These are phyloP conservation scores for Metopia argyrocephala DNA, from an alignment of 2,888 invertebrate species.

Conservation along the genomic window DNA sequence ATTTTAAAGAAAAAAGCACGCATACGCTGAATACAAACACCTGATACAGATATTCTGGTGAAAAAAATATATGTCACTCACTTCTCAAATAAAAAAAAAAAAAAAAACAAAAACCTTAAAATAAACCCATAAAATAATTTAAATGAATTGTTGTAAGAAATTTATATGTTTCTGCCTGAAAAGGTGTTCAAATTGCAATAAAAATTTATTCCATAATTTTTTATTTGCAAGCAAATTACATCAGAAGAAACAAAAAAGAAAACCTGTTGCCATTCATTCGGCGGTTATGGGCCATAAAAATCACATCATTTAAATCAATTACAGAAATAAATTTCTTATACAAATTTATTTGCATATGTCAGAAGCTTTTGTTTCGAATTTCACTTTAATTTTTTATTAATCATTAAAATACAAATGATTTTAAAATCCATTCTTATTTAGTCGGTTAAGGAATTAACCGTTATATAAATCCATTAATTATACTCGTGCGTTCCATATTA, in stretches of 20 bases:
- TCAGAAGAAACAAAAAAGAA: not conserved
- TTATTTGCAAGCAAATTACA: slow-evolving; percentile 5
- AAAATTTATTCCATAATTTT: slow-evolving; percentile 34
- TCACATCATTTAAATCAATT: slow-evolving; percentile 34
- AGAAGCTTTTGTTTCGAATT: slow-evolving; percentile 11
- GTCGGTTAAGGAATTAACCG: slow-evolving; percentile 13
- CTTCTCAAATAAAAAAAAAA: not conserved
- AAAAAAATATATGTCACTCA: slow-evolving; percentile 10
- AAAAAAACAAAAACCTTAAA: not conserved
- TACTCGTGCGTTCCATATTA: not conserved
- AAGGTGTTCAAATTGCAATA: slow-evolving; percentile 28
- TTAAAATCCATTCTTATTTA: not conserved
- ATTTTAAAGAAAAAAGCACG: not conserved
- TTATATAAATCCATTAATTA: slow-evolving; percentile 21
- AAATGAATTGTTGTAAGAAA: not conserved
- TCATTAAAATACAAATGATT: slow-evolving; percentile 9
- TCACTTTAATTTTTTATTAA: slow-evolving; percentile 16
- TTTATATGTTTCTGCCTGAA: slow-evolving; percentile 8
- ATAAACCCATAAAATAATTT: not conserved
- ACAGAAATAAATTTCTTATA: slow-evolving; percentile 33
- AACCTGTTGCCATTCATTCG: slow-evolving; percentile 13
- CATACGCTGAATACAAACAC: not conserved
- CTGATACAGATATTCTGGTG: not conserved
- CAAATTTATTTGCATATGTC: not conserved
- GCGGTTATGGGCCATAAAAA: slow-evolving; percentile 31